phyloP scores from a whole-genome alignment of 2,888 invertebrate species.

The Pachliopta kotzebuea region DNA sequence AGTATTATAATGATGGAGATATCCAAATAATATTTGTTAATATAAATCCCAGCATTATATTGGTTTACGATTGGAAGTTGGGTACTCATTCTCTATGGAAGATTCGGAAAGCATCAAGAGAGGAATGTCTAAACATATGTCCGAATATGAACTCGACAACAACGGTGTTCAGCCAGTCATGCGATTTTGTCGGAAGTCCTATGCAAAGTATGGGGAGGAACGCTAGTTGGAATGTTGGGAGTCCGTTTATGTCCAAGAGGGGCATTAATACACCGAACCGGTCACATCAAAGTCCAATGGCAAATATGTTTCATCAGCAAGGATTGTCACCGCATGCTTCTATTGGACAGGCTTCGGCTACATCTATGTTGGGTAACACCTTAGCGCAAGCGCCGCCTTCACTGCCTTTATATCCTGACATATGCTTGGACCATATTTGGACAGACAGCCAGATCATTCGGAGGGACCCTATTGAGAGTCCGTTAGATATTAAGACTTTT shows the following conservation, averaged over 20 bases:
- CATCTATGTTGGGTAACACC: conserved; percentile 71
- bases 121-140: conserved; percentile 84
- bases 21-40: conserved; percentile 88
- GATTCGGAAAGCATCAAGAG: conserved; percentile 86
- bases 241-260: conserved; percentile 65
- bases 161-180: conserved; percentile 66
- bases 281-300: conserved; percentile 71
- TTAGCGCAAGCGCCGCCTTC: conserved; percentile 74
- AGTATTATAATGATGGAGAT: conserved; percentile 83
- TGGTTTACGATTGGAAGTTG: conserved; percentile 88
- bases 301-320: conserved; percentile 68
- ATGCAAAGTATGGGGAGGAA: conserved; percentile 60
- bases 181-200: conserved; percentile 64
- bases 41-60: conserved; percentile 88
- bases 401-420: conserved; percentile 89
- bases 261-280: conserved; percentile 52
- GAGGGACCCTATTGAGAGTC: conserved; percentile 59
- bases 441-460: conserved; percentile 82
- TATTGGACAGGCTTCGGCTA: conserved; percentile 67
- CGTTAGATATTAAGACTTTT: conserved; percentile 84
- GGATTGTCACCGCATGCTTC: conserved; percentile 72
- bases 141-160: conserved; percentile 71
- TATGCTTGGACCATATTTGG: conserved; percentile 95
- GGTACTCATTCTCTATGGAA: conserved; percentile 91
- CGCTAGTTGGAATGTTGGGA: conserved; percentile 61